Percentiles rank a stretch among this genome's conserved stretches.
These are phyloP conservation scores for Choristoneura rosaceana DNA, from an alignment of 2,888 invertebrate species.

Conservation along the genomic window DNA sequence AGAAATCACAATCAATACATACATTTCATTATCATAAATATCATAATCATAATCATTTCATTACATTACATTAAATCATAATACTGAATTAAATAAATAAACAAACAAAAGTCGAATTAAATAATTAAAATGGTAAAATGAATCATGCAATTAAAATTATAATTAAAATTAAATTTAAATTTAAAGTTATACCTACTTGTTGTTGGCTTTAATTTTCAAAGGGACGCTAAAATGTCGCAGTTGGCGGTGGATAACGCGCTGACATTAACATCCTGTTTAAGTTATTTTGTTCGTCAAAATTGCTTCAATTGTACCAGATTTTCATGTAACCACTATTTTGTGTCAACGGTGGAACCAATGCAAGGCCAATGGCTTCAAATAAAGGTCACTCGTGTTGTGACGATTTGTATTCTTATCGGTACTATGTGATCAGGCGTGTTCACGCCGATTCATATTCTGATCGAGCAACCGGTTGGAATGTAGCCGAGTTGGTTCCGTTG, in stretches of 20 bases:
- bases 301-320: neutral
- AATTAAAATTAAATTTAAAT: no score
- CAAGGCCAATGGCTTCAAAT: constrained; percentile 27
- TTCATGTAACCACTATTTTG: neutral
- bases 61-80: no score
- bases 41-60: no score
- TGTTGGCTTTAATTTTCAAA: neutral
- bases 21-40: no score
- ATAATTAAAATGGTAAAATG: no score
- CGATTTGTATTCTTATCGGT: constrained; percentile 24
- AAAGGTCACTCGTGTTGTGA: constrained; percentile 39
- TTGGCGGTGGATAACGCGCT: neutral
- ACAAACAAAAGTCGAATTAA: no score
- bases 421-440: constrained; percentile 17
- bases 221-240: neutral
- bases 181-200: no score
- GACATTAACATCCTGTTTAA: neutral
- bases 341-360: constrained; percentile 8
- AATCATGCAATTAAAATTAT: no score
- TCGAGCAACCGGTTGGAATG: constrained; percentile 31
- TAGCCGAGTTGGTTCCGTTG: constrained; percentile 22
- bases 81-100: no score
- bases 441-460: constrained; percentile 29
- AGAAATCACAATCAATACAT: no score
- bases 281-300: neutral